A percentile compares a stretch with the other conserved stretches of the same genome.
Conservation (phyloP, 2,888 invertebrate genomes). For the Epirrita christyi region DNA sequence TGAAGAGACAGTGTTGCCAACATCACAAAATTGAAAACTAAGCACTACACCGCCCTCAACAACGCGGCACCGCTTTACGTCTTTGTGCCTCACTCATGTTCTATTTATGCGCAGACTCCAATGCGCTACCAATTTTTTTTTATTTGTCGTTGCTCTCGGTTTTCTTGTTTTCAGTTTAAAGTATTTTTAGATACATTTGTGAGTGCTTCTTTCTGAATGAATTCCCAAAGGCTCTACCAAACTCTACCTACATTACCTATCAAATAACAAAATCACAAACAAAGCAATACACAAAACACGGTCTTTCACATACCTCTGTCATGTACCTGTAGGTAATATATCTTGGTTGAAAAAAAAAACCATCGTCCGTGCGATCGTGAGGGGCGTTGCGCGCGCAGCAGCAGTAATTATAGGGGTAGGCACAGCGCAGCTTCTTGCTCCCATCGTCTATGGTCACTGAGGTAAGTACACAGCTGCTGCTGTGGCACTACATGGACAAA, state of each 20-base stretch:
- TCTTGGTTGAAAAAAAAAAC: conserved; percentile 44
- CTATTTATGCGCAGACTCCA: no score
- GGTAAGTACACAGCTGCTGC: conserved; percentile 3
- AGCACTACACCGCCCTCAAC: no score
- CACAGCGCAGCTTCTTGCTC: conserved; percentile 34
- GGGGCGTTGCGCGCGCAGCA: conserved; percentile 70
- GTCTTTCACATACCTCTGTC: background rate
- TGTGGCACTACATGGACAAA: background rate
- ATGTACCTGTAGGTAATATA: conserved; percentile 4
- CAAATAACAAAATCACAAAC: background rate
- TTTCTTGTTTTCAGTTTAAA: no score
- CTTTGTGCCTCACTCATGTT: no score
- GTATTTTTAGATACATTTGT: no score
- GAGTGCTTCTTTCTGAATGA: no score
- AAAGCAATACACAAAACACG: background rate
- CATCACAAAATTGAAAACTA: no score
- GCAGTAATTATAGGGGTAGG: conserved; percentile 70
- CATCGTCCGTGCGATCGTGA: conserved; percentile 52
- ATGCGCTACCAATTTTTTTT: no score
- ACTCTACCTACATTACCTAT: background rate
- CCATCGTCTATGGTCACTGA: conserved; percentile 32
- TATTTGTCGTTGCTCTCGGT: no score
- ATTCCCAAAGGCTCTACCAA: background rate
- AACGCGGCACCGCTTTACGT: no score
- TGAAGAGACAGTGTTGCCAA: no score